phyloP scores from a whole-genome alignment of 2,797 vertebrate species.

The Paguma larvata region DNA sequence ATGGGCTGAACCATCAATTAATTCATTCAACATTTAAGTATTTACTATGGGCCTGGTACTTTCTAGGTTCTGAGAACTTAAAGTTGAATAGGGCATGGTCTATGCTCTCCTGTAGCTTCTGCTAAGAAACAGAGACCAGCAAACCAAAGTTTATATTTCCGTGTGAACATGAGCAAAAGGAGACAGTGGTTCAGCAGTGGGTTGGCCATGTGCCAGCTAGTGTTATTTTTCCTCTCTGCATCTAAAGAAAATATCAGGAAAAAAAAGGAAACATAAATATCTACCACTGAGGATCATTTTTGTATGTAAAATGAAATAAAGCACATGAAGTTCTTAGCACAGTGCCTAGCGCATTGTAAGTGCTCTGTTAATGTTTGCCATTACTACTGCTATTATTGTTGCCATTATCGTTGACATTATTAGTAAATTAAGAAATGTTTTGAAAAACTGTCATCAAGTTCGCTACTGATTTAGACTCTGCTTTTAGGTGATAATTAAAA shows the following conservation, averaged over 20 bases:
- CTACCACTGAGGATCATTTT: background rate
- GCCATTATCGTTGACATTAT: background rate
- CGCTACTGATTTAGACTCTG: background rate
- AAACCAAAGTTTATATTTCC: background rate
- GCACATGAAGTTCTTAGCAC: background rate
- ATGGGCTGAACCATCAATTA: background rate
- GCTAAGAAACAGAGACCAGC: background rate
- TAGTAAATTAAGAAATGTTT: background rate
- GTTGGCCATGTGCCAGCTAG: background rate
- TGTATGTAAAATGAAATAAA: conserved; percentile 4
- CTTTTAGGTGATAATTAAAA: background rate
- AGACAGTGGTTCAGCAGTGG: background rate
- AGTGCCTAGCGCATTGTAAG: background rate
- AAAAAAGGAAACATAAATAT: background rate
- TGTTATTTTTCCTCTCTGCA: background rate
- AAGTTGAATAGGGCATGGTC: background rate
- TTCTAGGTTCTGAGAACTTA: background rate
- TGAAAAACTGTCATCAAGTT: background rate
- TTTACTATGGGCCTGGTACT: background rate
- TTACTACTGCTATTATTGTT: background rate
- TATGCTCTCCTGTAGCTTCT: background rate
- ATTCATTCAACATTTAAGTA: background rate
- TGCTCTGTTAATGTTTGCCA: background rate
- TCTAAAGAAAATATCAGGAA: background rate
- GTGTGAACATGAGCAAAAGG: background rate